phyloP scores from a whole-genome alignment of 2,797 vertebrate genomes.

The Bryconaethiops microstoma region DNA sequence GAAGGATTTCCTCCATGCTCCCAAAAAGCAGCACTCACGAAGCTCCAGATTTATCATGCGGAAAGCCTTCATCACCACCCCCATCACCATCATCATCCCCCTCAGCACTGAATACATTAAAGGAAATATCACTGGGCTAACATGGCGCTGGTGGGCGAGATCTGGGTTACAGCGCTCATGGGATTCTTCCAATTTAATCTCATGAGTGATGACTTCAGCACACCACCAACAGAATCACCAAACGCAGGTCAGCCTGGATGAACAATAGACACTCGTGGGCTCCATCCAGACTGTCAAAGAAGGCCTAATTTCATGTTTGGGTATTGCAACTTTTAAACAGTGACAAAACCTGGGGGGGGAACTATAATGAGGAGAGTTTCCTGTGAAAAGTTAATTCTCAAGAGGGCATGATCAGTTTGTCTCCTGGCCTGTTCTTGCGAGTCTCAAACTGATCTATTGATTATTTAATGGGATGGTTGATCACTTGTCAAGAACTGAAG shows the following conservation, averaged over 20 bases:
- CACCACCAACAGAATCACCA: slow-evolving; percentile 66
- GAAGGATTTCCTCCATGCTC: slow-evolving; percentile 18
- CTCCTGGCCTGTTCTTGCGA: slow-evolving; percentile 39
- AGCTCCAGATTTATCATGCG: slow-evolving; percentile 48
- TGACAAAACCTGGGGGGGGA: not conserved
- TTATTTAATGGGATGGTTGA: slow-evolving; percentile 64
- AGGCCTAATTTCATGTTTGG: slow-evolving; percentile 64
- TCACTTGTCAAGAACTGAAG: slow-evolving; percentile 65
- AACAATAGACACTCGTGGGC: slow-evolving; percentile 71
- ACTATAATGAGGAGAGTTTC: not conserved
- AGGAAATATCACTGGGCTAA: slow-evolving; percentile 72
- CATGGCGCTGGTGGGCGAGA: slow-evolving; percentile 65
- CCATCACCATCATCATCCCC: slow-evolving; percentile 59
- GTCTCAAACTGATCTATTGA: slow-evolving; percentile 64
- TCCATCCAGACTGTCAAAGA: slow-evolving; percentile 33
- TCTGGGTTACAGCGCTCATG: slow-evolving; percentile 73
- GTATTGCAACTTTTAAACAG: slow-evolving; percentile 57
- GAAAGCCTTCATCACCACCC: slow-evolving; percentile 43
- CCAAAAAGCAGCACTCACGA: not conserved
- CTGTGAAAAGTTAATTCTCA: slow-evolving; percentile 49
- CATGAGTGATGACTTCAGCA: slow-evolving; percentile 80
- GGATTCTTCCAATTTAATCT: slow-evolving; percentile 80
- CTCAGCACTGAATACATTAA: slow-evolving; percentile 69
- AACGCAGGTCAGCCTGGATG: slow-evolving; percentile 64
- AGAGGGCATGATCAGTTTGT: slow-evolving; percentile 61